phyloP scores from a whole-genome alignment of 2,797 vertebrate genomes.

The Chaunax sp. region DNA sequence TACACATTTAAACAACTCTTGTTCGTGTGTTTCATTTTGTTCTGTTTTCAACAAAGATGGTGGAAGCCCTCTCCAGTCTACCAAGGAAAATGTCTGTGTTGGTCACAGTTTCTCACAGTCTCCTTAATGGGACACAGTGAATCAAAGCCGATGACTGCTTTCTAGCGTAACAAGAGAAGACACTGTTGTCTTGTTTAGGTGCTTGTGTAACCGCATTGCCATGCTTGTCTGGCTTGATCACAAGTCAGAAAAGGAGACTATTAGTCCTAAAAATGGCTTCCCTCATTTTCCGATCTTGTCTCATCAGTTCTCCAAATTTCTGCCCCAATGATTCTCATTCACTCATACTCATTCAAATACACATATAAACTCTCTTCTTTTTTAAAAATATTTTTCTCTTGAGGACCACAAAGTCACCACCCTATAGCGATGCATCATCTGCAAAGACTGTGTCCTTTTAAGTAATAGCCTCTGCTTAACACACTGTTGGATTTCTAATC shows the following conservation, averaged over 20 bases:
- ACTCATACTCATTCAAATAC: slow-evolving; percentile 31
- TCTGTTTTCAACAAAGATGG: slow-evolving; percentile 59
- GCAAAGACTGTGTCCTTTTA: slow-evolving; percentile 59
- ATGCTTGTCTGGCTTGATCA: slow-evolving; percentile 67
- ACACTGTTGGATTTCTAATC: slow-evolving; percentile 67
- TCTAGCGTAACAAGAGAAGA: slow-evolving; percentile 53
- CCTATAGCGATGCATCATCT: slow-evolving; percentile 62
- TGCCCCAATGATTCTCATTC: slow-evolving; percentile 53
- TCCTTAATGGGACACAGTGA: slow-evolving; percentile 43
- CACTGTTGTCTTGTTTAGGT: slow-evolving; percentile 63
- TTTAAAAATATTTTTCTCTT: slow-evolving; percentile 45
- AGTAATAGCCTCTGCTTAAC: slow-evolving; percentile 71
- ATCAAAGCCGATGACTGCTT: slow-evolving; percentile 54
- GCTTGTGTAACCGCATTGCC: slow-evolving; percentile 61
- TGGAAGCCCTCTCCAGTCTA: slow-evolving; percentile 34
- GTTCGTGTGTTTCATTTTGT: slow-evolving; percentile 44
- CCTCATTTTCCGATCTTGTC: slow-evolving; percentile 51
- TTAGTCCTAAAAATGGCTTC: slow-evolving; percentile 63
- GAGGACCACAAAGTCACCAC: slow-evolving; percentile 64
- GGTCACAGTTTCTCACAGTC: slow-evolving; percentile 63
- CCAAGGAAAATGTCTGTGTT: slow-evolving; percentile 47
- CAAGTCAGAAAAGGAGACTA: slow-evolving; percentile 48
- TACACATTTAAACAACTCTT: slow-evolving; percentile 67
- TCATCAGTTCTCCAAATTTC: slow-evolving; percentile 58
- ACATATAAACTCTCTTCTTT: too few species aligned